Percentiles rank a stretch among this genome's conserved stretches.
phyloP scores from a whole-genome alignment of 1,140 invertebrate species.

The Drosophila lacertosa region DNA sequence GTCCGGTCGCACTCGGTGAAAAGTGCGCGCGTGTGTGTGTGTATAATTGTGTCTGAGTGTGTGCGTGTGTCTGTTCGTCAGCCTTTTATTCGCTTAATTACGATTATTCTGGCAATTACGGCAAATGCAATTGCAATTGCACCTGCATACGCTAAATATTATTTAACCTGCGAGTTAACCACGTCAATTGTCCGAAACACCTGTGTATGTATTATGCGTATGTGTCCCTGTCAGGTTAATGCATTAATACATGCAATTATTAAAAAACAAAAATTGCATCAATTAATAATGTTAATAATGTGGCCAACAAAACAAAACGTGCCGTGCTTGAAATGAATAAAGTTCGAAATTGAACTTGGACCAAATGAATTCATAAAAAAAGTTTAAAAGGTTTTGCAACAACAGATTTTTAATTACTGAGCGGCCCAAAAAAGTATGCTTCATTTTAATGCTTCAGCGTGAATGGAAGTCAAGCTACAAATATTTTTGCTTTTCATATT shows the following conservation, averaged over 20 bases:
- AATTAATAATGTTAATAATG: slow-evolving; percentile 32
- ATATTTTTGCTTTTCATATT: neutral
- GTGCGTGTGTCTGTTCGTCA: slow-evolving; percentile 25
- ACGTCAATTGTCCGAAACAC: slow-evolving; percentile 18
- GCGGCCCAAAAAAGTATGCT: neutral
- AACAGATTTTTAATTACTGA: no score
- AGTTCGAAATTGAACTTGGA: neutral
- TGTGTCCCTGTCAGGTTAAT: slow-evolving; percentile 15
- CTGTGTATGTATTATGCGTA: slow-evolving; percentile 10
- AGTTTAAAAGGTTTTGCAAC: no score
- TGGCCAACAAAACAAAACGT: no score
- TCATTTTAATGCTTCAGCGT: neutral
- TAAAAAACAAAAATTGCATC: slow-evolving; percentile 16
- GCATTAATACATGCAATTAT: slow-evolving; percentile 9
- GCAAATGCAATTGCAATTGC: slow-evolving; percentile 65
- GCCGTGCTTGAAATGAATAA: no score
- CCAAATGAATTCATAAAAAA: neutral
- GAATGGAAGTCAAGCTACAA: neutral
- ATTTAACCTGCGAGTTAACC: slow-evolving; percentile 53
- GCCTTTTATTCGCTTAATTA: slow-evolving; percentile 66
- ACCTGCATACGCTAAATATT: slow-evolving; percentile 67
- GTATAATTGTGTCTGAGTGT: slow-evolving; percentile 4
- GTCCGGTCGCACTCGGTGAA: slow-evolving; percentile 25
- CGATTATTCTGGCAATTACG: slow-evolving; percentile 76
- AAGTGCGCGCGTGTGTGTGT: slow-evolving; percentile 4